phyloP scores from a whole-genome alignment of 2,888 invertebrate species.

The Anarsia innoxiella region DNA sequence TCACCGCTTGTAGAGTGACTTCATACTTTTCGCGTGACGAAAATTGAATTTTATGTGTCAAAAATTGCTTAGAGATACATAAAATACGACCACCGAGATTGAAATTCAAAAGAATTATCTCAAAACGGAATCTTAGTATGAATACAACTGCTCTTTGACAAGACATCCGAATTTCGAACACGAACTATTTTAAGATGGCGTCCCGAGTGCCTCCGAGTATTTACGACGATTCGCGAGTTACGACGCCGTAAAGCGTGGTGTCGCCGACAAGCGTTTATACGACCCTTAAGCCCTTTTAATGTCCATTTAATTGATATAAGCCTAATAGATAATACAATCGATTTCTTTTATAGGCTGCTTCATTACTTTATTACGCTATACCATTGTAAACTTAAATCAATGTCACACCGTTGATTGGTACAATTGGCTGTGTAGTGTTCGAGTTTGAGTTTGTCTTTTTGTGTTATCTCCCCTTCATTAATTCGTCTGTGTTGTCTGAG shows the following conservation, averaged over 20 bases:
- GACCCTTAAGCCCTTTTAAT: conserved; percentile 44
- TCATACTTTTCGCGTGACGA: too few species aligned
- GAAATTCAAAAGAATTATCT: too few species aligned
- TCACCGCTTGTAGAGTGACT: too few species aligned
- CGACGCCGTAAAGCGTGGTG: conserved; percentile 48
- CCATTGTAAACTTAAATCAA: conserved; percentile 9
- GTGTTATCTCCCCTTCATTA: conserved; percentile 9
- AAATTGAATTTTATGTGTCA: too few species aligned
- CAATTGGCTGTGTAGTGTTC: conserved; percentile 7
- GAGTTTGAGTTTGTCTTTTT: conserved; percentile 2
- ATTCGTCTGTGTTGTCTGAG: too few species aligned
- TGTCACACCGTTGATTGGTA: conserved; percentile 11
- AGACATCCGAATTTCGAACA: conserved; percentile 31
- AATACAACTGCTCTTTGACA: conserved; percentile 22
- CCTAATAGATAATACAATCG: conserved; percentile 18
- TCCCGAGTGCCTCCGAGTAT: conserved; percentile 39
- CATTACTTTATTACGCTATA: conserved; percentile 11
- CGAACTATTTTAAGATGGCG: conserved; percentile 53
- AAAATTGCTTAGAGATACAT: too few species aligned
- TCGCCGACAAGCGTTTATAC: conserved; percentile 41
- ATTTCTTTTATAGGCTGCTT: conserved; percentile 13
- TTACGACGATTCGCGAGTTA: conserved; percentile 55
- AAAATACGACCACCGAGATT: too few species aligned
- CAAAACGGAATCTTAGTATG: too few species aligned
- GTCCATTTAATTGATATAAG: conserved; percentile 48